Conservation (phyloP, 2,888 invertebrate genomes). For the Eupithecia insigniata region DNA sequence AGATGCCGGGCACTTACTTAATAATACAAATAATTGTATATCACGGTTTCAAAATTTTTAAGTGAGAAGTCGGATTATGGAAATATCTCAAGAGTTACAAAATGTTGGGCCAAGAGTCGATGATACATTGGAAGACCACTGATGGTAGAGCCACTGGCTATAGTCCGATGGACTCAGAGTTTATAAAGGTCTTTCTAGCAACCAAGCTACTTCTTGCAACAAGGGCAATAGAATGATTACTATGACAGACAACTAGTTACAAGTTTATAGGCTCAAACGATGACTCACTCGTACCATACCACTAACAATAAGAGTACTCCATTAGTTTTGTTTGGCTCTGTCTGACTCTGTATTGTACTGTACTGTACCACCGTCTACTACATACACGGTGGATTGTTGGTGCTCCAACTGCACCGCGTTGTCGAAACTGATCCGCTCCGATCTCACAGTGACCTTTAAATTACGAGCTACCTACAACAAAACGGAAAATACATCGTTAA, state of each 20-base stretch:
- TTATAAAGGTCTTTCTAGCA: background rate
- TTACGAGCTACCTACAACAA: background rate
- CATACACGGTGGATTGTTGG: background rate
- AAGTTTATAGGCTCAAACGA: too few relatives aligned
- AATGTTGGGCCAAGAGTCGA: background rate
- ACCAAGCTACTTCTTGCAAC: background rate
- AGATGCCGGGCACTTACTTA: conserved; percentile 6
- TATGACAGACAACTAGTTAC: background rate
- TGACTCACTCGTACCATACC: too few relatives aligned
- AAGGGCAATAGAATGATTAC: background rate
- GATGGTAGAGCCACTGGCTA: background rate
- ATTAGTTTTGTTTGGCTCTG: background rate
- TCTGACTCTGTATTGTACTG: background rate
- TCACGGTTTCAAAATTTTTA: background rate
- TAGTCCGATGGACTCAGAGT: background rate
- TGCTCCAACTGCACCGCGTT: background rate
- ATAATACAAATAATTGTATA: background rate
- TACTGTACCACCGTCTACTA: too few relatives aligned
- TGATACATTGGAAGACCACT: background rate
- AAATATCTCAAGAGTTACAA: background rate
- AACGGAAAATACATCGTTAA: background rate
- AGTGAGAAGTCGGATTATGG: background rate
- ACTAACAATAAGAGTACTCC: background rate
- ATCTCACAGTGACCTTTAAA: background rate
- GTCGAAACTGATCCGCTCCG: background rate